These are phyloP conservation scores for Erannis defoliaria DNA, from an alignment of 2,888 invertebrate genomes.

Conservation along the genomic window DNA sequence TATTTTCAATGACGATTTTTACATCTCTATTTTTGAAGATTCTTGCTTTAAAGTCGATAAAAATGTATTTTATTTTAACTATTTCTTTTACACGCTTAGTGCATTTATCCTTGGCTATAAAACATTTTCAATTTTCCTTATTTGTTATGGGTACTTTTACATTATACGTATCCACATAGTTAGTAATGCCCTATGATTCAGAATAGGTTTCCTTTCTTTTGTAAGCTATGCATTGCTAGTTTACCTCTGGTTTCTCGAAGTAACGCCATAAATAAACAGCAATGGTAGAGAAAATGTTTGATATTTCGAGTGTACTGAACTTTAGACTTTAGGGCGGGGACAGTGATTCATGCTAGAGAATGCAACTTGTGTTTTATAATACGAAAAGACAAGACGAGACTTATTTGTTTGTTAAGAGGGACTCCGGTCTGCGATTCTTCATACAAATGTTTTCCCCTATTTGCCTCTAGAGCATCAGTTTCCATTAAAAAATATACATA, in stretches of 20 bases:
- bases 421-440: too few species aligned
- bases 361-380: constrained; percentile 32
- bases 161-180: not conserved
- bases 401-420: too few species aligned
- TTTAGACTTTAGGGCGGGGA: constrained; percentile 30
- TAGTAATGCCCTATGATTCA: not conserved
- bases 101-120: not conserved
- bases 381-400: too few species aligned
- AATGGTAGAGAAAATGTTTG: constrained; percentile 7
- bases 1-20: too few species aligned
- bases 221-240: not conserved
- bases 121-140: not conserved
- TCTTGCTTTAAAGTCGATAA: not conserved
- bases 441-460: too few species aligned
- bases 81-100: not conserved
- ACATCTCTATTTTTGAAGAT: not conserved
- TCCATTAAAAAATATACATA: too few species aligned
- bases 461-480: too few species aligned
- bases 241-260: not conserved
- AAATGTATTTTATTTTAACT: not conserved
- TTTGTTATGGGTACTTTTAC: not conserved
- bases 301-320: constrained; percentile 16
- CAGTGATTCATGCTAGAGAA: constrained; percentile 36
- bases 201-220: constrained; percentile 6
- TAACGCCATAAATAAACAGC: not conserved